Conservation (phyloP, 1,140 invertebrate genomes). For the Acromyrmex heyeri region DNA sequence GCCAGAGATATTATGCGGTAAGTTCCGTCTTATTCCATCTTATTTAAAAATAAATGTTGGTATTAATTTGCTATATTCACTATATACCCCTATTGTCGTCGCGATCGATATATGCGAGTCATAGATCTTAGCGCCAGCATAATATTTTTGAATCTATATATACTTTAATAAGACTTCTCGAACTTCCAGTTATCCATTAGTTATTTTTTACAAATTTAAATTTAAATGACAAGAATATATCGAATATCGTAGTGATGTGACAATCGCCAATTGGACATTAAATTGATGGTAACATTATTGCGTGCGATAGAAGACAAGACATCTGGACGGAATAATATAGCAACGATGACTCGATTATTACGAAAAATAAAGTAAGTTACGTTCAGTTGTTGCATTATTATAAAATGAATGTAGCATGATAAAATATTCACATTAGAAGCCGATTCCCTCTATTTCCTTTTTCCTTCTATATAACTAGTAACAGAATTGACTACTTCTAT, state of each 20-base stretch:
- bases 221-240: not conserved
- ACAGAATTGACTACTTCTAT: not conserved
- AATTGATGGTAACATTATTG: not conserved
- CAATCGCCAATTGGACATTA: not conserved
- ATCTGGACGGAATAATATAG: too few relatives aligned
- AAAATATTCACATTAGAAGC: not conserved
- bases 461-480: conserved; percentile 1
- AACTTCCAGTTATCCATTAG: not conserved
- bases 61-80: too few relatives aligned
- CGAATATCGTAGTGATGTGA: not conserved
- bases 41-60: too few relatives aligned
- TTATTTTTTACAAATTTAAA: not conserved
- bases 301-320: too few relatives aligned
- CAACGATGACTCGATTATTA: too few relatives aligned
- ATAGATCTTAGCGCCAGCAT: not conserved
- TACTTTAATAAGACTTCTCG: not conserved
- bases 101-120: not conserved
- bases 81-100: not conserved
- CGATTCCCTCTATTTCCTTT: not conserved
- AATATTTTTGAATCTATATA: not conserved
- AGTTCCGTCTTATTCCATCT: too few relatives aligned
- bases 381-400: too few relatives aligned
- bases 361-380: too few relatives aligned
- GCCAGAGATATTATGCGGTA: too few relatives aligned
- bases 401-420: not conserved